These are phyloP conservation scores for Notodonta ziczac DNA, from an alignment of 2,888 invertebrate genomes.

Conservation along the genomic window DNA sequence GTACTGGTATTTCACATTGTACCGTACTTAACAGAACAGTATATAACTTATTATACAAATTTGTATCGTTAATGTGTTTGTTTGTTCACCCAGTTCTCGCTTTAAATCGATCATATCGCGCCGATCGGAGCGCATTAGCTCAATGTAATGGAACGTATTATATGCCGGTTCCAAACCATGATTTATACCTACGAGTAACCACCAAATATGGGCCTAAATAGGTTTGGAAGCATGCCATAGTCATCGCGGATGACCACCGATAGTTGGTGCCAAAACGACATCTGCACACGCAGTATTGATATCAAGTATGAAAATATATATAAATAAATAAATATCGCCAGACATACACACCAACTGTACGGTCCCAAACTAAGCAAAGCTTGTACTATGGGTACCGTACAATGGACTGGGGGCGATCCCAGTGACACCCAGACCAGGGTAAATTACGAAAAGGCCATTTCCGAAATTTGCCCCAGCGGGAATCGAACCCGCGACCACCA, in stretches of 20 bases:
- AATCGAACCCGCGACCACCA: too few species aligned
- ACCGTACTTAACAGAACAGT: neutral
- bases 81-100: slow-evolving; percentile 25
- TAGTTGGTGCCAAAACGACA: slow-evolving; percentile 43
- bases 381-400: too few species aligned
- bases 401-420: too few species aligned
- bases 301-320: neutral
- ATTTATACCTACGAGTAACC: slow-evolving; percentile 63
- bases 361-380: too few species aligned
- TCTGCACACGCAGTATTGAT: slow-evolving; percentile 13
- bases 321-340: too few species aligned
- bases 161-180: slow-evolving; percentile 54
- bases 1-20: neutral
- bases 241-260: slow-evolving; percentile 40
- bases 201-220: slow-evolving; percentile 50
- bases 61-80: slow-evolving; percentile 26
- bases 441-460: too few species aligned
- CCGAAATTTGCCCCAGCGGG: too few species aligned
- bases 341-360: too few species aligned
- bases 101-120: slow-evolving; percentile 33
- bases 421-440: too few species aligned
- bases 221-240: slow-evolving; percentile 73
- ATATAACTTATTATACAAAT: slow-evolving; percentile 16
- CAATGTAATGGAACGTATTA: slow-evolving; percentile 67
- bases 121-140: slow-evolving; percentile 51